Evolutionary conservation across 2,888 invertebrate genomes (phyloP).

Genomic region (Phasia obesa): DNA sequence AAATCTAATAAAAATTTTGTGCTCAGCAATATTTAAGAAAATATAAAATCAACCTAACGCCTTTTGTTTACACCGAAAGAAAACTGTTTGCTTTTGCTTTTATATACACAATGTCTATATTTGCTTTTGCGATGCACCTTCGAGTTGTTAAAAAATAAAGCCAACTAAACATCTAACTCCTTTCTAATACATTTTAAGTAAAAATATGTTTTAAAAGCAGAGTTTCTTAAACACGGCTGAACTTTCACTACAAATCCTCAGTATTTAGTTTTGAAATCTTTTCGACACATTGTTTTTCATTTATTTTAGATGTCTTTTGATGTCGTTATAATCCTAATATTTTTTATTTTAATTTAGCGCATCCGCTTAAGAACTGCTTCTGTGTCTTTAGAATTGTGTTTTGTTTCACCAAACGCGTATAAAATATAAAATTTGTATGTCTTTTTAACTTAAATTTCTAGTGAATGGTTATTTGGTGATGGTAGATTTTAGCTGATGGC

Average conservation of each 20-base stretch:
- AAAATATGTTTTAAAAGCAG: not conserved
- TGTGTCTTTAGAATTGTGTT: constrained; percentile 7
- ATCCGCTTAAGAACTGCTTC: constrained; percentile 4
- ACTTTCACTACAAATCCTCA: no score
- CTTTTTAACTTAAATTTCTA: constrained; percentile 16
- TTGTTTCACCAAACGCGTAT: constrained; percentile 3
- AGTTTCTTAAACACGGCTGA: not conserved
- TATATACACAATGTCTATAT: constrained; percentile 35
- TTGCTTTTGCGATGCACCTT: constrained; percentile 46
- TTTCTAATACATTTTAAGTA: not conserved
- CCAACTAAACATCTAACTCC: constrained; percentile 10
- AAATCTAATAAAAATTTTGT: no score
- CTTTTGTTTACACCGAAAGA: constrained; percentile 10
- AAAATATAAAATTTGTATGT: constrained; percentile 36
- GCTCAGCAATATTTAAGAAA: not conserved
- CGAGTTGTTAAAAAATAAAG: constrained; percentile 25
- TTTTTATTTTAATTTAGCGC: not conserved
- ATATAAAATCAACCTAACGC: constrained; percentile 15
- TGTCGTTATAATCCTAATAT: not conserved
- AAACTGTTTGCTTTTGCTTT: not conserved
- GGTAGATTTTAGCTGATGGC: not conserved
- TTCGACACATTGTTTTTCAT: not conserved
- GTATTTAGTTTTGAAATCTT: not conserved
- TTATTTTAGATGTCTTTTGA: no score
- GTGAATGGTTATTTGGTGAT: not conserved